phyloP scores from a whole-genome alignment of 2,113 vertebrate species.

The Camarhynchus parvulus region DNA sequence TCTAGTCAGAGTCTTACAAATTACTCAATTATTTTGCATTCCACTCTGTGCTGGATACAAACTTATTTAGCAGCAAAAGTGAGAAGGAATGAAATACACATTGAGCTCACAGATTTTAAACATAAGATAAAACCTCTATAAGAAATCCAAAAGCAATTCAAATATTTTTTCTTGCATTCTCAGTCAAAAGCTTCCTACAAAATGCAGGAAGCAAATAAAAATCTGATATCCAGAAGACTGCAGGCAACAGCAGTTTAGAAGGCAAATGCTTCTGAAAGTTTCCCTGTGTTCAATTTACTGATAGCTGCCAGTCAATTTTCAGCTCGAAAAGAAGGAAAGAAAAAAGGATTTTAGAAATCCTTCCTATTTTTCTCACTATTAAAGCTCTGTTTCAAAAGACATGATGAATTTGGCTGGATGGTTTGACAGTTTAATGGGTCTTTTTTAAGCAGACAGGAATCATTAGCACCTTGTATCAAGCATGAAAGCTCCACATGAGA shows the following conservation, averaged over 20 bases:
- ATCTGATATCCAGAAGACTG: background rate
- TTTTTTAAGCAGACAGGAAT: background rate
- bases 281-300: background rate
- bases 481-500: background rate
- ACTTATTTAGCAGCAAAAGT: background rate
- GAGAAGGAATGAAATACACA: background rate
- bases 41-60: background rate
- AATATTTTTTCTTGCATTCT: background rate
- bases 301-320: slow-evolving; percentile 10
- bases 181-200: background rate
- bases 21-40: slow-evolving; percentile 8
- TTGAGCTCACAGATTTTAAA: background rate
- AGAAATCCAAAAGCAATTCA: background rate
- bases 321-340: background rate
- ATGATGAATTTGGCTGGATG: background rate
- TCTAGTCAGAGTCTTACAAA: background rate
- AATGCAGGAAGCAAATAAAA: slow-evolving; percentile 8
- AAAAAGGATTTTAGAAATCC: background rate
- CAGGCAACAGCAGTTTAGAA: background rate
- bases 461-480: background rate
- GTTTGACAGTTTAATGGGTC: background rate
- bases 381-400: background rate
- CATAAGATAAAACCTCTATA: background rate
- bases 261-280: background rate
- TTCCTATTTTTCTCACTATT: background rate